Base-by-base conservation (phyloP, 2,888 invertebrate species). In the Carcina quercana region DNA sequence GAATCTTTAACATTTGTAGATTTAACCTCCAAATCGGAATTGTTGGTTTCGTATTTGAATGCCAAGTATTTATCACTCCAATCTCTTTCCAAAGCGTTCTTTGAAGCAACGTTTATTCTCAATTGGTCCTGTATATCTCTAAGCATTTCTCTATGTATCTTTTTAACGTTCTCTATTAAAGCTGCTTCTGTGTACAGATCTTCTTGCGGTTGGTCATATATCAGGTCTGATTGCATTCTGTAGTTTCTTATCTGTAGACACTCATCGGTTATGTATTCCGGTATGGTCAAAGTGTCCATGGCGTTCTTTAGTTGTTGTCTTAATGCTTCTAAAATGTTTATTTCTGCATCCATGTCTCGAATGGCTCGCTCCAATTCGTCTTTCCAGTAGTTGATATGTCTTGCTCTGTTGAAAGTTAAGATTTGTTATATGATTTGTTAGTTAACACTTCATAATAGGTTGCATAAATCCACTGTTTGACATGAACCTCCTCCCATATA, bases 1-100 rank as follows among this genome's bases (percentile, higher is more conserved):
- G 91, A 90, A 60, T 93, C 92, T 67, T 94, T 86, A 10, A 94
- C 88, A 32, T 87, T 88, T 24, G 76, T 85, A 0, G 91, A 90
- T 50, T 85, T 85, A 11, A 92, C 93, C 42, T 89, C 87, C 29
- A 95, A 75, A 3, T 89, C 87, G n/a, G 88, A 84, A 57, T 91
- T 92, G 2, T 80, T 64, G 0, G 88, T 86, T 53, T 96, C 95
- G 22, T 93, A 89, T 51, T 91, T 89, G 49, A 91, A 90, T 1
- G 94, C 88, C 43, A 93, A 88, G 43, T 86, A 87, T 73, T 96
- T 96, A 59, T 96, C 93, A 48, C 95, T 94, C 95, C 95, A 96
- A 61, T 96, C 95, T 42, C 88, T 88, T 74, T 96, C 96, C 38
- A 96, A 63, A 13, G 91, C 86, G 41, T 89, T 86, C 56, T 95